Conservation (phyloP, 2,797 vertebrate genomes). For the Staurois parvus region DNA sequence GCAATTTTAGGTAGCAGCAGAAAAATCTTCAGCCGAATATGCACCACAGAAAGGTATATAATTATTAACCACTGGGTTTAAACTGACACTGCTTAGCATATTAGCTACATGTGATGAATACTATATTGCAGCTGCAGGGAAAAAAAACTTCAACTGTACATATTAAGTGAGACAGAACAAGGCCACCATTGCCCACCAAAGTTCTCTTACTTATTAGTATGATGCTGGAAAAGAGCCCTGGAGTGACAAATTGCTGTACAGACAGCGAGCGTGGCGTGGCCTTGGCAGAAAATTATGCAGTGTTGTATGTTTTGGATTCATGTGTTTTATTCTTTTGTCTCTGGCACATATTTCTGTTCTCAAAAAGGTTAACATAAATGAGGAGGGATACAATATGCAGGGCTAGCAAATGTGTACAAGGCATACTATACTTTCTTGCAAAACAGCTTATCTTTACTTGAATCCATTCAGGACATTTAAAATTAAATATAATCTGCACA, state of each 20-base stretch:
- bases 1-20: neutral
- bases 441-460: no score
- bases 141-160: conserved; percentile 6
- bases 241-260: conserved; percentile 49
- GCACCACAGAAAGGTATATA: conserved; percentile 20
- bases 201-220: conserved; percentile 46
- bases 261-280: conserved; percentile 6
- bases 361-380: neutral
- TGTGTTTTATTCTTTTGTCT: conserved; percentile 12
- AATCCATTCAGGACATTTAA: no score
- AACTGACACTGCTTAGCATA: conserved; percentile 34
- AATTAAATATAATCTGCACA: no score
- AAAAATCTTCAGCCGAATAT: neutral
- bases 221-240: conserved; percentile 26
- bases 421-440: no score
- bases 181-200: conserved; percentile 39
- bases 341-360: neutral
- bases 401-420: no score
- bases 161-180: conserved; percentile 53
- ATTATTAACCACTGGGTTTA: conserved; percentile 30
- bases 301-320: conserved; percentile 18
- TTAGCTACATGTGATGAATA: conserved; percentile 21
- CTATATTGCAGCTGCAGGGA: conserved; percentile 12
- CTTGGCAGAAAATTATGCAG: conserved; percentile 23
- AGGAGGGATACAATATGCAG: neutral